Percentiles rank a stretch among this genome's conserved stretches.
phyloP scores from a whole-genome alignment of 2,113 vertebrate species.

The Nerophis ophidion region DNA sequence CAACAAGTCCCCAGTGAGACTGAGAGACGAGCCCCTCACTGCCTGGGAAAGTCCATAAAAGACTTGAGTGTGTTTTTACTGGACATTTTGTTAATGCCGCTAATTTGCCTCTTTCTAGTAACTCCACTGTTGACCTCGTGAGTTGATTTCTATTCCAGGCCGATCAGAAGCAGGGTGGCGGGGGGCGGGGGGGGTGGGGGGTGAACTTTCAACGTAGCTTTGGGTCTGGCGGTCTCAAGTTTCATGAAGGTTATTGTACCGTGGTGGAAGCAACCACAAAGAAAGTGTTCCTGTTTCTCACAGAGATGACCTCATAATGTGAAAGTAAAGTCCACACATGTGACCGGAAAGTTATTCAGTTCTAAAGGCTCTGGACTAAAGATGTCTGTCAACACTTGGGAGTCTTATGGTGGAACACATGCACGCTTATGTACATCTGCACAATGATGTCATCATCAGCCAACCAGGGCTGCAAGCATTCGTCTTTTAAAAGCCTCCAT shows the following conservation, averaged over 20 bases:
- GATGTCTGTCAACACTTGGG: not conserved
- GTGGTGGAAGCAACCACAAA: slow-evolving; percentile 14
- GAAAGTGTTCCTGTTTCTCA: slow-evolving; percentile 17
- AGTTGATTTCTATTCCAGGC: no score
- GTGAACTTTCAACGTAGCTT: slow-evolving; percentile 14
- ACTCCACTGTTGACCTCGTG: no score
- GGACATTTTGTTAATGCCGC: no score
- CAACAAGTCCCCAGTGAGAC: slow-evolving; percentile 74
- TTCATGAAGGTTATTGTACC: slow-evolving; percentile 22
- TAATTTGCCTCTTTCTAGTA: no score
- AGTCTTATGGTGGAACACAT: no score
- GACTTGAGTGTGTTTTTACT: slow-evolving; percentile 39
- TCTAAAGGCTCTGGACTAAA: slow-evolving; percentile 4
- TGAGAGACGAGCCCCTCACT: slow-evolving; percentile 60
- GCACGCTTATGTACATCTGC: no score
- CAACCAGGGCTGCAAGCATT: not conserved
- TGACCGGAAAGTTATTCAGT: slow-evolving; percentile 14
- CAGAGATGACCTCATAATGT: slow-evolving; percentile 5
- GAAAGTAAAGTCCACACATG: slow-evolving; percentile 21
- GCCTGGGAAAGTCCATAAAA: slow-evolving; percentile 81
- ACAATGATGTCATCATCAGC: no score
- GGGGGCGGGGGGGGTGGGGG: no score
- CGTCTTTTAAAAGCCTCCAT: not conserved
- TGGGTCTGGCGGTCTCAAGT: slow-evolving; percentile 25
- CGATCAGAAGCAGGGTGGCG: no score